Base-by-base conservation (phyloP, 1,140 invertebrate species). In the Neelides sp. region DNA sequence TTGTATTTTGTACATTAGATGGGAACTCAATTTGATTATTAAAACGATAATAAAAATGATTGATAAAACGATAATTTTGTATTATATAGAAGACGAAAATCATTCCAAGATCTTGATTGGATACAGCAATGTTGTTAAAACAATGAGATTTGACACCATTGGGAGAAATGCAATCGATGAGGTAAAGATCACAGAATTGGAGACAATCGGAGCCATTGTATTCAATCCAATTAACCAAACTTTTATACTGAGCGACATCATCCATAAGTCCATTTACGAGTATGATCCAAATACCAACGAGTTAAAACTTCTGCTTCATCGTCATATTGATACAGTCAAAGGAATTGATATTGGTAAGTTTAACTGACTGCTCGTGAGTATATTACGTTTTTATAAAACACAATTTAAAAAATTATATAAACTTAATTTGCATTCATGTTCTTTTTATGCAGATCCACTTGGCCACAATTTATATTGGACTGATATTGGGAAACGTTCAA, bases 401-500 rank as follows among this genome's bases (percentile, higher is more conserved):
- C 30, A 39, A 39, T 39, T 4, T 17, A n/a, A 8, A 7, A 20
- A 39, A 7, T 39, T n/a, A 39, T 17, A 4, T 39, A 39, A 8
- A n/a, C 15, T n/a, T 12, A 8, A 15, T 36, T 8, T 7, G 17
- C 7, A 27, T 45, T 17, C 13, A 20, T 36, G 28, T 28, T 45
- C 20, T 47, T 56, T 17, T 45, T 45, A 19, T 41, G 1, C 37
- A 61, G 58, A 61, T 50, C 5, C 32, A 4, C 32, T 61, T 17
- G 54, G 48, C 4, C 36, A 55, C 30, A 61, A 61, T 45, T 68
- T 82, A 4, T 82, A 86, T 58, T 88, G 87, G 75, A 79, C 89
- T 0, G 83, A 86, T 58, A 76, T 76, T 1, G 84, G 85, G 57
- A 59, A 76, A 4, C 72, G 71, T 34, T 78, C 71, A 47, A 77